These are phyloP conservation scores for Hemistola chrysoprasaria DNA, from an alignment of 2,888 invertebrate genomes.

Conservation along the genomic window DNA sequence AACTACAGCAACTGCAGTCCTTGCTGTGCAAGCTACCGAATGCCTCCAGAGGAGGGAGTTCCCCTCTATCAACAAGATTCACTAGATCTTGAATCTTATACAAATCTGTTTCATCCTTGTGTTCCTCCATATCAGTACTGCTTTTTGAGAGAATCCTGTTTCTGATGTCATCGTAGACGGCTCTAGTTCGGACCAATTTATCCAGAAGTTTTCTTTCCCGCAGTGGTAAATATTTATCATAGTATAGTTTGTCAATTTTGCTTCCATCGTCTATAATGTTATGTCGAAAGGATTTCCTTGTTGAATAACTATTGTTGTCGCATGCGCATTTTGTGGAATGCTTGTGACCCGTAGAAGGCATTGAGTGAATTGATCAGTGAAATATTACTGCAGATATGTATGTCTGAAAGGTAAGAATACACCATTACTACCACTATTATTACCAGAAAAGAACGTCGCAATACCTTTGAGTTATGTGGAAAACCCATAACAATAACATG, in stretches of 20 bases:
- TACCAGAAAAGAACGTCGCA: no score
- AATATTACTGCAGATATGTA: no score
- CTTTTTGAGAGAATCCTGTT: conserved; percentile 40
- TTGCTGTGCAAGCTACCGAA: conserved; percentile 32
- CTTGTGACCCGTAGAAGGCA: no score
- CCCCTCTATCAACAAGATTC: conserved; percentile 44
- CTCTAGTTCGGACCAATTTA: conserved; percentile 49
- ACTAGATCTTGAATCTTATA: conserved; percentile 36
- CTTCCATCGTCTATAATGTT: conserved; percentile 23
- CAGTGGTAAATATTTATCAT: conserved; percentile 45
- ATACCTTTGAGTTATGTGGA: no score
- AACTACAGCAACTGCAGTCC: conserved; percentile 46
- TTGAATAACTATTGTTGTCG: no score
- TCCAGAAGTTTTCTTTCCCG: conserved; percentile 49
- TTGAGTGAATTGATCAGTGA: no score
- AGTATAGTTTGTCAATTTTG: conserved; percentile 41
- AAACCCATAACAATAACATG: no score
- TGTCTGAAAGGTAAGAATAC: no score
- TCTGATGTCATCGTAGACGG: conserved; percentile 48
- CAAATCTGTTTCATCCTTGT: conserved; percentile 26
- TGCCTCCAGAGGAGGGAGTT: conserved; percentile 30
- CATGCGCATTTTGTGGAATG: no score
- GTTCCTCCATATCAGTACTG: conserved; percentile 29
- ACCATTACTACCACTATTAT: no score
- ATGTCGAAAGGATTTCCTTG: no score